Base-by-base conservation (phyloP, 2,113 vertebrate genomes). In the Osmerus mordax region DNA sequence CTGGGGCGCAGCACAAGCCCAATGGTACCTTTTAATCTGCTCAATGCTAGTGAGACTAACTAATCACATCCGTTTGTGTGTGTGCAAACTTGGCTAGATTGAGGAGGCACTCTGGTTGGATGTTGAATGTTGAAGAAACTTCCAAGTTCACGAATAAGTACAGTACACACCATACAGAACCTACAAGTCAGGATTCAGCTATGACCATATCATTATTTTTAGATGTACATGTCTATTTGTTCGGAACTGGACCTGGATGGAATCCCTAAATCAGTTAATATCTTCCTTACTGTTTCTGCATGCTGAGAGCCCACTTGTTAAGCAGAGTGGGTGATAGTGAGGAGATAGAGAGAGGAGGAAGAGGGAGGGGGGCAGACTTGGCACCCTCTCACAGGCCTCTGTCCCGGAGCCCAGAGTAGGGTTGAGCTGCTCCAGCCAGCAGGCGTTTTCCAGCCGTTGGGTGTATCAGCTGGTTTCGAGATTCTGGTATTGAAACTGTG, bases 401-500 rank as follows among this genome's bases (percentile, higher is more conserved):
- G 36, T 18, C 70, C 54, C 23, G 51, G 60, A 25, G 12, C 55
- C 73, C 53, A 54, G 56, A 47, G 8, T 28, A 28, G 25, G 25
- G 2, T 28, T 28, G 25, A 28, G 25, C 3, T 2, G 25, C 61
- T 58, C 65, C 72, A 70, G 51, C 36, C 79, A 66, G 60, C 64
- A 62, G 77, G 69, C 60, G 84, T 80, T 80, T 69, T 78, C 74
- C 79, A 73, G 28, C 71, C 25, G 59, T 73, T 75, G 64, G 69
- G 83, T 86, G 73, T 82, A 84, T 80, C 72, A 84, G 78, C 78
- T 80, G 72, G 80, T 86, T 83, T 58, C 52, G 41, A 19, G 70
- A 78, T 36, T 78, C 83, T 88, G 88, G 77, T 83, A 76, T 74
- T 51, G 67, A 82, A 82, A 78, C 72, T 62, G 75, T 74, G 85